Conservation (phyloP, 1,140 invertebrate species). For the roundworm (Caenorhabditis elegans) region WBcel235 BX284602.5:13913001-13913500, state of each 20-base stretch:
- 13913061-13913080: conserved; percentile 35
- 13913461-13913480: too few species aligned
- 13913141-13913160: conserved; percentile 35
- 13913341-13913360: conserved; percentile 27
- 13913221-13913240: background rate
- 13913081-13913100: conserved; percentile 8
- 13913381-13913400: conserved; percentile 7
- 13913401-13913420: conserved; percentile 27
- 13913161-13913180: conserved; percentile 9
- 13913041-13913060: conserved; percentile 41
- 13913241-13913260: background rate
- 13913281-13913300: background rate
- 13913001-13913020: conserved; percentile 33
- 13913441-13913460: conserved; percentile 29
- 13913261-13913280: conserved; percentile 27
- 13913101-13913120: conserved; percentile 32
- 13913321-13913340: conserved; percentile 29
- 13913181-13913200: conserved; percentile 4
- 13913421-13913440: conserved; percentile 35
- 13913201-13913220: background rate
- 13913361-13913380: conserved; percentile 37
- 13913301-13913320: conserved; percentile 30
- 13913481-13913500: too few species aligned
- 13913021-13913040: background rate
- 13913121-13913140: conserved; percentile 24